Percentiles rank a stretch among this genome's conserved stretches.
These are phyloP conservation scores for Holothuria scabra DNA, from an alignment of 53 echinoderm and acorn worm genomes.

Conservation along the genomic window DNA sequence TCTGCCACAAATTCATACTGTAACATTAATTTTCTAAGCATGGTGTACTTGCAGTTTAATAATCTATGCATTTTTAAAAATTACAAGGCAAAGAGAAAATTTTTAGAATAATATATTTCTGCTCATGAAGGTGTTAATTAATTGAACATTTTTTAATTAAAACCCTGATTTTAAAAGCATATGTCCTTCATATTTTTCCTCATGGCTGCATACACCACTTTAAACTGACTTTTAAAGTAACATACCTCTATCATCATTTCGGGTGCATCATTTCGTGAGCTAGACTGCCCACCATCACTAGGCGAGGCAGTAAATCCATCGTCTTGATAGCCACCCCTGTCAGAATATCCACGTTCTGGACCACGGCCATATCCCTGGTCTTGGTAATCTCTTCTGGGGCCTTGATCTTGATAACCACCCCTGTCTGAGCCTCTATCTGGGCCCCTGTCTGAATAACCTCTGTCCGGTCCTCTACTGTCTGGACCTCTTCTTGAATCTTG, in stretches of 20 bases:
- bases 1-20: no score
- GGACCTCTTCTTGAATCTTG: constrained; percentile 12
- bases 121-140: no score
- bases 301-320: not conserved
- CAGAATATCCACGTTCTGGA: not conserved
- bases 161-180: no score
- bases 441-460: constrained; percentile 19
- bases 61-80: no score
- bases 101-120: no score
- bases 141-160: no score
- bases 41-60: no score
- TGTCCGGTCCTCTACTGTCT: constrained; percentile 6
- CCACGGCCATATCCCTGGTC: not conserved
- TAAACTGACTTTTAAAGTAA: not conserved
- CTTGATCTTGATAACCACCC: constrained; percentile 28
- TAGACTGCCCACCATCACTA: not conserved
- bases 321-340: not conserved
- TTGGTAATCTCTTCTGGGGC: constrained; percentile 8
- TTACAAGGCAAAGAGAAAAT: no score
- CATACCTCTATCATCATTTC: constrained; percentile 11
- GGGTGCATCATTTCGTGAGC: not conserved
- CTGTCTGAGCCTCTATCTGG: not conserved
- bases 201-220: no score
- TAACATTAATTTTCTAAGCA: no score
- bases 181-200: no score